A percentile compares a stretch with the other conserved stretches of the same genome.
These are phyloP conservation scores for Drosophila guanche DNA, from an alignment of 1,140 invertebrate genomes.

Conservation along the genomic window DNA sequence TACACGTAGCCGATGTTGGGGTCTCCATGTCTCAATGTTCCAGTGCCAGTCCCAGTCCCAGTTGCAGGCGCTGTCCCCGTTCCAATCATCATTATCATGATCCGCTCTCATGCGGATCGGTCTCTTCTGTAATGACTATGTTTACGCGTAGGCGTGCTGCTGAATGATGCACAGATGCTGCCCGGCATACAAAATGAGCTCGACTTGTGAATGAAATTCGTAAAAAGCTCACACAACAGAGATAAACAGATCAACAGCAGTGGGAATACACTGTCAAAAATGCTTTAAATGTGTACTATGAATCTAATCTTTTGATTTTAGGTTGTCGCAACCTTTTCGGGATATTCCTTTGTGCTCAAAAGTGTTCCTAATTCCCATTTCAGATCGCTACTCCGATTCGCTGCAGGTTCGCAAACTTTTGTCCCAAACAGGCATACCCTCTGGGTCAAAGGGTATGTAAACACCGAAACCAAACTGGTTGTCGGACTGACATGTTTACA, in stretches of 20 bases:
- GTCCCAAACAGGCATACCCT: no score
- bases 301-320: not conserved
- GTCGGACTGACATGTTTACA: conserved; percentile 52
- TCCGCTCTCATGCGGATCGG: conserved; percentile 33
- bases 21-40: conserved; percentile 26
- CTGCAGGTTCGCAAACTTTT: no score
- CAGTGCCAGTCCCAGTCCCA: no score
- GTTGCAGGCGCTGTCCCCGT: no score
- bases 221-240: not conserved
- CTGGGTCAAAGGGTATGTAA: conserved; percentile 10
- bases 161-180: conserved; percentile 47
- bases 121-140: conserved; percentile 65
- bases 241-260: not conserved
- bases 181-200: conserved; percentile 70
- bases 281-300: no score
- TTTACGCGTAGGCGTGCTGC: conserved; percentile 64
- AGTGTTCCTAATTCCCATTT: no score
- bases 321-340: not conserved
- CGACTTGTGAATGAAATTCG: conserved; percentile 72
- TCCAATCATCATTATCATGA: conserved; percentile 36
- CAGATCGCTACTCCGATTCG: no score
- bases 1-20: conserved; percentile 28
- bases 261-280: conserved; percentile 12
- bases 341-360: not conserved
- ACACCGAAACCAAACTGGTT: conserved; percentile 65